phyloP scores from a whole-genome alignment of 1,140 invertebrate species.

The Brachionus paranguensis region DNA sequence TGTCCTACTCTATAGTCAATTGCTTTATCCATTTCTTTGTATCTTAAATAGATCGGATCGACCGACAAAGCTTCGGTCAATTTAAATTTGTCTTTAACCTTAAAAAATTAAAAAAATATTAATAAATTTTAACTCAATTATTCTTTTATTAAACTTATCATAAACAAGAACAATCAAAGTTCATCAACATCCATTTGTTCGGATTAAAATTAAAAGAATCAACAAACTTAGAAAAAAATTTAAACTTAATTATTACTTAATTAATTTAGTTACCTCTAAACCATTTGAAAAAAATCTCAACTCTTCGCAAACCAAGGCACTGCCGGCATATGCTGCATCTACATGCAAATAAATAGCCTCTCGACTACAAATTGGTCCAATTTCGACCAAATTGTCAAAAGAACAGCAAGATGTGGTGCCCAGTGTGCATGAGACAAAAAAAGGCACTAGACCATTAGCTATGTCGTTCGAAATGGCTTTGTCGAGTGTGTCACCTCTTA shows the following conservation, averaged over 20 bases:
- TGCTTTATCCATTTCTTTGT: constrained; percentile 80
- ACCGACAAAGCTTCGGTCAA: constrained; percentile 88
- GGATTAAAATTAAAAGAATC: constrained; percentile 92
- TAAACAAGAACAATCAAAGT: constrained; percentile 77
- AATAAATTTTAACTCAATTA: neutral
- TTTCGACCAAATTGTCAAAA: constrained; percentile 78
- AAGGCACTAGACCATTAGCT: constrained; percentile 76
- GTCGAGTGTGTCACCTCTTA: constrained; percentile 77
- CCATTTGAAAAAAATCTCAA: constrained; percentile 80
- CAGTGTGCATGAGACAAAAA: constrained; percentile 84
- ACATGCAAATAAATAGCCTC: constrained; percentile 80
- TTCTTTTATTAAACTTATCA: constrained; percentile 33
- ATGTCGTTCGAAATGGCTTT: constrained; percentile 64
- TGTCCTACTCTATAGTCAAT: constrained; percentile 74
- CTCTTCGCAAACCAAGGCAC: constrained; percentile 85
- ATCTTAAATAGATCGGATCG: constrained; percentile 94
- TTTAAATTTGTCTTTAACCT: constrained; percentile 69
- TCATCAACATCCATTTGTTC: constrained; percentile 90
- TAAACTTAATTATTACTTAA: neutral
- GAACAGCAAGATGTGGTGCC: constrained; percentile 84
- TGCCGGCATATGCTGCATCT: constrained; percentile 85
- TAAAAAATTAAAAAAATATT: neutral
- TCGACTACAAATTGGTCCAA: constrained; percentile 71
- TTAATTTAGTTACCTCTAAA: constrained; percentile 59
- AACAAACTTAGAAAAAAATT: constrained; percentile 46